Percentiles rank a stretch among this genome's conserved stretches.
Conservation (phyloP, 2,797 vertebrate genomes). For the Danio jaintianensis region DNA sequence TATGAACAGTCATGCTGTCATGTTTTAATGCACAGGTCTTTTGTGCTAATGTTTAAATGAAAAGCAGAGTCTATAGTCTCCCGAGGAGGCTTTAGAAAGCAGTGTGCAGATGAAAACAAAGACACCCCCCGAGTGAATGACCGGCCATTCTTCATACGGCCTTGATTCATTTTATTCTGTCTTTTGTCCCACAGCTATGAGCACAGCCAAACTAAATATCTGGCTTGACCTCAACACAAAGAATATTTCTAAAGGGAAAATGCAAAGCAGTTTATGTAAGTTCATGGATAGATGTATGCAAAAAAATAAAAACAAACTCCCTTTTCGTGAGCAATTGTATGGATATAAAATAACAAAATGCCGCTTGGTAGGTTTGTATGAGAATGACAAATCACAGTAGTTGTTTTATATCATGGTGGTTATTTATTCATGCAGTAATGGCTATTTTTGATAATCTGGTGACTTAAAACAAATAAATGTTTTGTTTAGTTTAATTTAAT, state of each 20-base stretch:
- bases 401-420: neutral
- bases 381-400: neutral
- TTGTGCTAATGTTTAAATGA: neutral
- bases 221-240: constrained; percentile 66
- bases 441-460: neutral
- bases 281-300: constrained; percentile 68
- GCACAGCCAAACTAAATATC: constrained; percentile 73
- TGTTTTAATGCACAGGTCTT: constrained; percentile 6
- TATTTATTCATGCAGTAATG: too few species aligned
- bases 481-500: too few species aligned
- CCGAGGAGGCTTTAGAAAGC: constrained; percentile 20
- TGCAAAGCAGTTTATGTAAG: constrained; percentile 64
- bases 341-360: constrained; percentile 60
- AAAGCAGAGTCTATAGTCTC: neutral
- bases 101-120: constrained; percentile 48
- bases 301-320: constrained; percentile 49
- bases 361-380: neutral
- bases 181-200: constrained; percentile 54
- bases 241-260: constrained; percentile 61
- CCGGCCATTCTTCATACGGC: constrained; percentile 54
- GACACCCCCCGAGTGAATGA: constrained; percentile 38
- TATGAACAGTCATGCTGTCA: neutral
- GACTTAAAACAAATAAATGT: too few species aligned
- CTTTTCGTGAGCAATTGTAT: constrained; percentile 60
- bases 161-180: constrained; percentile 51